Evolutionary conservation across 1,140 invertebrate species (phyloP), one percentile per base, ranked within the genome.

Genomic region (Gryllus bimaculatus): DNA sequence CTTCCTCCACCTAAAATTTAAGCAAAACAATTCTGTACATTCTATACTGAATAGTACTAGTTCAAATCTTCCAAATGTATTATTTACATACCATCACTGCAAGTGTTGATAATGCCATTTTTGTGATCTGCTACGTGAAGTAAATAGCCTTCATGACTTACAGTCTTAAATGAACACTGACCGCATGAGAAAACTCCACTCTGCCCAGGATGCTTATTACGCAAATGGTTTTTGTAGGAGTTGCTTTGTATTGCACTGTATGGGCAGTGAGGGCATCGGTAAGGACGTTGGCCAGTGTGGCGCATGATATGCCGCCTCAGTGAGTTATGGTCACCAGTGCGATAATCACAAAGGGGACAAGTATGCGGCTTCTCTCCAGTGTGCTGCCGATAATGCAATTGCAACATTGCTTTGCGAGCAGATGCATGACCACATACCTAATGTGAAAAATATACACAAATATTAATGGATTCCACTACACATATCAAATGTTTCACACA

Each of bases 311-410:
- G 93, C 26, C 93, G 89, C 80, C 93, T 82, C 47, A 93, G 84
- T 5, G 91, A 92, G 84, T 93, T 93, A 82, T 92, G 92, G 85
- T 93, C 92, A 8, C 90, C 90, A 21, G 92, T 92, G 79, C 86
- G 88, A 83, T 93, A 95, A 7, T 89, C 85, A 83, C 94, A 95
- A 47, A 77, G 47, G 13, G 48, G 49, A 83, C 94, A 95, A 54
- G 88, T 86, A 83, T 93, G 93, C 5, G 93, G 93, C 82, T 93
- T 93, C 80, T 93, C 92, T 80, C 92, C 91, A 4, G 92, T 93
- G 81, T 93, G 93, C 79, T 91, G 92, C 77, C 92, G 85, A 73
- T 90, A 85, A 83, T 92, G 91, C 83, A 92, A 85, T 81, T 92
- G 88, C 15, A 94, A 82, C 87, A 90, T 91, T 6, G 90, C 90